Evolutionary conservation across 2,888 invertebrate genomes (phyloP).

Genomic region (Troglohyphantes excavatus): DNA sequence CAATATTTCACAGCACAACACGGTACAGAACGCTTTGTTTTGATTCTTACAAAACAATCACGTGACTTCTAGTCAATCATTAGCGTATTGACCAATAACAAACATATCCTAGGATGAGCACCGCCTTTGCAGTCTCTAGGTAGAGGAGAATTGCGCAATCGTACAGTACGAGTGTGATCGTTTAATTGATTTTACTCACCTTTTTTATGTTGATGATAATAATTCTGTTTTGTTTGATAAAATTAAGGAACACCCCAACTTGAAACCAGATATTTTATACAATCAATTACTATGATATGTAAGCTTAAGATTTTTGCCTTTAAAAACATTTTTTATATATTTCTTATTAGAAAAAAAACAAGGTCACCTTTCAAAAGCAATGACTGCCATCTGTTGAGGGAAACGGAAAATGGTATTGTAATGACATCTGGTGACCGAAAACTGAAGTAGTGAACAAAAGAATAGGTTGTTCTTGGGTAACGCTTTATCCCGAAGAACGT

Average conservation of each 20-base stretch:
- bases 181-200: constrained; percentile 40
- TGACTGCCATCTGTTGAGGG: constrained; percentile 78
- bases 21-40: constrained; percentile 60
- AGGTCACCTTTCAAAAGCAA: constrained; percentile 77
- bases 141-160: constrained; percentile 73
- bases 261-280: neutral
- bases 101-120: constrained; percentile 60
- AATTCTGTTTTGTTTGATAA: neutral
- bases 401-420: constrained; percentile 78
- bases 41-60: constrained; percentile 68
- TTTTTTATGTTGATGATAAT: constrained; percentile 4
- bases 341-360: constrained; percentile 34
- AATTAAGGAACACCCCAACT: neutral
- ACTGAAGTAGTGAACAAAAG: constrained; percentile 76
- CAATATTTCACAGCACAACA: neutral
- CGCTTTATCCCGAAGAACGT: constrained; percentile 68
- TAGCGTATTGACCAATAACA: constrained; percentile 76
- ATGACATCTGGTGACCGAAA: constrained; percentile 79
- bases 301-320: neutral
- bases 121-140: constrained; percentile 75
- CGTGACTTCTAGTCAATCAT: constrained; percentile 73
- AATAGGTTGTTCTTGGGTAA: constrained; percentile 78
- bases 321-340: constrained; percentile 4
- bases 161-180: constrained; percentile 48
- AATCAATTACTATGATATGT: neutral